phyloP scores from a whole-genome alignment of 2,888 invertebrate genomes.

The Heliconius sara region DNA sequence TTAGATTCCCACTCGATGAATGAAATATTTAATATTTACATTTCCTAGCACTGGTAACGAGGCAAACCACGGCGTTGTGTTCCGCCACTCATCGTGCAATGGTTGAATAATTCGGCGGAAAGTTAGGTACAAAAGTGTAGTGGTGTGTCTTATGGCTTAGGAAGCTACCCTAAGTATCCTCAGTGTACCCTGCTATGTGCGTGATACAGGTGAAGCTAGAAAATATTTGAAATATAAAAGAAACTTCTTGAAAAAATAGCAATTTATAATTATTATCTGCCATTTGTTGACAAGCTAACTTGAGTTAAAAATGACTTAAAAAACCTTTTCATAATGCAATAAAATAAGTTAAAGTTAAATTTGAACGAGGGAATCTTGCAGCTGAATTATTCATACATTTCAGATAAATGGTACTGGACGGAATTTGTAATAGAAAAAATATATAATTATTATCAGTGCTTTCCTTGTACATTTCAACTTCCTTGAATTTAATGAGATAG shows the following conservation, averaged over 20 bases:
- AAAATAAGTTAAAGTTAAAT: constrained; percentile 26
- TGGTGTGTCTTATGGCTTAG: background rate
- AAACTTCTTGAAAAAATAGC: background rate
- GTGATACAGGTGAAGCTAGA: background rate
- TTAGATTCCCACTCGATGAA: too few relatives aligned
- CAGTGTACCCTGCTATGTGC: background rate
- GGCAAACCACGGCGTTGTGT: too few relatives aligned
- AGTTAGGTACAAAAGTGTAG: too few relatives aligned
- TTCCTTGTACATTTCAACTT: constrained; percentile 20
- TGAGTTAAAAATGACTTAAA: background rate
- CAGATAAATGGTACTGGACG: constrained; percentile 26
- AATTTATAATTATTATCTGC: background rate
- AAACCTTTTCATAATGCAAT: constrained; percentile 5
- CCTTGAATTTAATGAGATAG: constrained; percentile 21
- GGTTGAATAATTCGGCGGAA: background rate
- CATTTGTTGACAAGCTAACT: background rate
- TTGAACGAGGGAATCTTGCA: constrained; percentile 19
- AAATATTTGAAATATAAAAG: background rate
- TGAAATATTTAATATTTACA: too few relatives aligned
- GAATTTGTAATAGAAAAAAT: constrained; percentile 27
- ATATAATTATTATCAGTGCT: constrained; percentile 21
- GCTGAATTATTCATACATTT: constrained; percentile 27
- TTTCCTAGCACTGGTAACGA: too few relatives aligned
- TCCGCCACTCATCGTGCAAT: too few relatives aligned
- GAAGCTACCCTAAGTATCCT: too few relatives aligned